Evolutionary conservation across 2,797 vertebrate species (phyloP), one percentile per base, ranked within the genome.

Genomic region (Coregonus suidteri): DNA sequence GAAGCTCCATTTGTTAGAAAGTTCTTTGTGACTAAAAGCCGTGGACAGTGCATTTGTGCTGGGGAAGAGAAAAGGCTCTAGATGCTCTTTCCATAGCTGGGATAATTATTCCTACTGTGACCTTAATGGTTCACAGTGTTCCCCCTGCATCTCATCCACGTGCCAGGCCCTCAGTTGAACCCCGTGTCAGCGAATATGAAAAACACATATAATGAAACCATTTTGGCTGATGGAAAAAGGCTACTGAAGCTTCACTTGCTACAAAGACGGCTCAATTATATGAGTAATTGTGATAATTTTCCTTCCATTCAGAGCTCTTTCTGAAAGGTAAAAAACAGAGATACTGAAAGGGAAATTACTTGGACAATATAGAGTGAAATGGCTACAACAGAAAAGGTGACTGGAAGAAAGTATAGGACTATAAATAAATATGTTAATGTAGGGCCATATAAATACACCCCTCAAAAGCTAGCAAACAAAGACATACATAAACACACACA

Each of bases 231-330:
- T 99, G 97, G 98, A 98, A 97, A 98, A 98, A 97, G 97, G 95
- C 96, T 97, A 97, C 97, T 96, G 96, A 96, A 98, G 97, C 98
- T 97, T 97, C 97, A 98, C 97, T 99, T 98, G 97, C 97, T 96
- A 99, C 97, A 99, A 99, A 99, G 98, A 94, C 97, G 95, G 96
- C 97, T 98, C 98, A 99, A 99, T 99, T 99, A 99, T 99, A 96
- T 97, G 98, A 99, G 97, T 99, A 99, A 99, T 99, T 99, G 98
- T 99, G 98, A 99, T 99, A 99, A 99, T 99, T 99, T 98, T 96
- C 97, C 96, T 90, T 93, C 97, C 97, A 99, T 99, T 99, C 98
- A 99, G 96, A 95, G 96, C 96, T 96, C 97, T 99, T 96, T 97
- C 96, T 99, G 97, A 97, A 97, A 97, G 96, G 96, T 95, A 94